Conservation (phyloP, 2,797 vertebrate species). For the Triplophysa yarkandensis region DNA sequence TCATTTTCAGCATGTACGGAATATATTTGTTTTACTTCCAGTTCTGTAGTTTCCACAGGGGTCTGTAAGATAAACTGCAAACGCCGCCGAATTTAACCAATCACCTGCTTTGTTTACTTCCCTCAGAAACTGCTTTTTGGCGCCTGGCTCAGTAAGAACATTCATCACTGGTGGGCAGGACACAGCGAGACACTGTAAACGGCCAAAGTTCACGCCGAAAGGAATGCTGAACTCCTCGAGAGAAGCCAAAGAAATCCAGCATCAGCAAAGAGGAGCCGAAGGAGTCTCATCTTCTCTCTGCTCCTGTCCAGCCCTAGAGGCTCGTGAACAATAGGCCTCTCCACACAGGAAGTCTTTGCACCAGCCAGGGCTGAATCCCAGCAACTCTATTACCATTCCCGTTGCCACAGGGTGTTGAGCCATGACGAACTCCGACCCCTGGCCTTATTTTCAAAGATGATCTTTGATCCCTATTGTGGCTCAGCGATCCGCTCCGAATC, state of each 20-base stretch:
- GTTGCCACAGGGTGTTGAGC: constrained; percentile 56
- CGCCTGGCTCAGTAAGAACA: constrained; percentile 23
- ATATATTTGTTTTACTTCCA: constrained; percentile 4
- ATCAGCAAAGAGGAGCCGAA: constrained; percentile 38
- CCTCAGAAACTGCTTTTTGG: constrained; percentile 45
- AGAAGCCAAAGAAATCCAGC: constrained; percentile 32
- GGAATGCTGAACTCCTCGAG: constrained; percentile 37
- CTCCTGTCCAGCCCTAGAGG: constrained; percentile 24
- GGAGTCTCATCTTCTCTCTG: constrained; percentile 29
- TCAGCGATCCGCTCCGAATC: constrained; percentile 32
- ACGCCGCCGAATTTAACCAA: constrained; percentile 13
- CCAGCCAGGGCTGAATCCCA: constrained; percentile 33
- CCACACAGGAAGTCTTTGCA: constrained; percentile 35
- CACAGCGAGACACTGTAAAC: constrained; percentile 6
- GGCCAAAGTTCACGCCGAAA: constrained; percentile 41
- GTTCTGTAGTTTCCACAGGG: constrained; percentile 2
- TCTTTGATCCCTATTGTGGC: constrained; percentile 48
- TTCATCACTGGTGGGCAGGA: constrained; percentile 43
- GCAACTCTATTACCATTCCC: constrained; percentile 55
- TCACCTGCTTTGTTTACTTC: constrained; percentile 33
- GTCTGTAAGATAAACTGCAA: constrained; percentile 40
- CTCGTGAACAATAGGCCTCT: constrained; percentile 43
- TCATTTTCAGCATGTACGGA: constrained; percentile 7
- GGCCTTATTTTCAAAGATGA: constrained; percentile 56
- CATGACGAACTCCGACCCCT: constrained; percentile 50